Conservation (phyloP, 2,888 invertebrate genomes). For the Cerastoderma edule region DNA sequence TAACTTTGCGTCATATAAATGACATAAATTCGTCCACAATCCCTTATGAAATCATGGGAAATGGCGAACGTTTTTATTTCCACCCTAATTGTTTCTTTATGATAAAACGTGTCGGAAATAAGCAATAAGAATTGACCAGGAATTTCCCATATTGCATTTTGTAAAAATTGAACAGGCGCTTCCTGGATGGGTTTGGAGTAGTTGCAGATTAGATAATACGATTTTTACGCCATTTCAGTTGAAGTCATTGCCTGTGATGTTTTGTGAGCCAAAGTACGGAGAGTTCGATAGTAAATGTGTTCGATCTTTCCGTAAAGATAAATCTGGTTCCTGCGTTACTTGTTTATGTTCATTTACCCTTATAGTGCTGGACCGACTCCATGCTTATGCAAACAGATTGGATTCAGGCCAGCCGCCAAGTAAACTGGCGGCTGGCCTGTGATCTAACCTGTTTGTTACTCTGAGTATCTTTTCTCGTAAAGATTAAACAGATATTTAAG, state of each 20-base stretch:
- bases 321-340: too few species aligned
- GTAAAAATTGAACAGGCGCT: constrained; percentile 18
- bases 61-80: constrained; percentile 2
- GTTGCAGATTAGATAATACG: constrained; percentile 18
- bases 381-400: too few species aligned
- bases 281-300: too few species aligned
- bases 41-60: constrained; percentile 12
- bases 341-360: too few species aligned
- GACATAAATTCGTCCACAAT: constrained; percentile 26
- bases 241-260: constrained; percentile 15
- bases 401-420: too few species aligned
- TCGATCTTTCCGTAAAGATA: too few species aligned
- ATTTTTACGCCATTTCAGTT: constrained; percentile 2
- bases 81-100: neutral
- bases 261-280: neutral
- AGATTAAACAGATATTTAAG: too few species aligned
- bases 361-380: too few species aligned
- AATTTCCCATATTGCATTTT: constrained; percentile 22
- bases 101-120: constrained; percentile 3
- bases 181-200: constrained; percentile 12
- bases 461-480: too few species aligned
- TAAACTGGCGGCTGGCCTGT: too few species aligned
- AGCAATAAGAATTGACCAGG: constrained; percentile 6
- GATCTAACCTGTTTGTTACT: too few species aligned
- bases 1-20: constrained; percentile 18